phyloP scores from a whole-genome alignment of 2,797 vertebrate genomes.

The Tauraco hartlaubi region DNA sequence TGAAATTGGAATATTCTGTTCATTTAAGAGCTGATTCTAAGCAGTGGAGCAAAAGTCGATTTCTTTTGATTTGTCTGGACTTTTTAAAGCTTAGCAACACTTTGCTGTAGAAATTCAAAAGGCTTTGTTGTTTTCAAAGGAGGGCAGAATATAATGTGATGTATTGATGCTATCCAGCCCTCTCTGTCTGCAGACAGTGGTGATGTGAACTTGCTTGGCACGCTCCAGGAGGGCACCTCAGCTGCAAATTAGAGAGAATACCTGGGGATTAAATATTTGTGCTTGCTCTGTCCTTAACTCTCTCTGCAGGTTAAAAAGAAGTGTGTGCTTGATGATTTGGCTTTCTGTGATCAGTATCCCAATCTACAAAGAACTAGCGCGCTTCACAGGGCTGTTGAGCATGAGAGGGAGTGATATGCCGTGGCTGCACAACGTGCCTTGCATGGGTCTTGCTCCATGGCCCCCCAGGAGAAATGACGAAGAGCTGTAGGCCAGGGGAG shows the following conservation, averaged over 20 bases:
- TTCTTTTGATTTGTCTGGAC: constrained; percentile 16
- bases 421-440: fast-evolving
- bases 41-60: not conserved
- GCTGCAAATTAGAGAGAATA: constrained; percentile 3
- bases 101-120: not conserved
- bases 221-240: not conserved
- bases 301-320: not conserved
- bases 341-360: not conserved
- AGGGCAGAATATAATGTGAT: not conserved
- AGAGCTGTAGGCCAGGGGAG: not conserved
- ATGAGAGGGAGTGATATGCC: fast-evolving
- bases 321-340: not conserved
- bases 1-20: not conserved
- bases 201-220: not conserved
- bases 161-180: not conserved
- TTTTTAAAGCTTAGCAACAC: not conserved
- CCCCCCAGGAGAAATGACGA: not conserved
- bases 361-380: not conserved
- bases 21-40: not conserved
- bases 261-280: not conserved
- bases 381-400: not conserved
- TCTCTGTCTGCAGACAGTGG: not conserved
- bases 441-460: not conserved
- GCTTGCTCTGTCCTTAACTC: not conserved
- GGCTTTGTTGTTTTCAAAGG: constrained; percentile 9